Evolutionary conservation across 2,888 invertebrate species (phyloP).

Genomic region (Fragum whitleyi): DNA sequence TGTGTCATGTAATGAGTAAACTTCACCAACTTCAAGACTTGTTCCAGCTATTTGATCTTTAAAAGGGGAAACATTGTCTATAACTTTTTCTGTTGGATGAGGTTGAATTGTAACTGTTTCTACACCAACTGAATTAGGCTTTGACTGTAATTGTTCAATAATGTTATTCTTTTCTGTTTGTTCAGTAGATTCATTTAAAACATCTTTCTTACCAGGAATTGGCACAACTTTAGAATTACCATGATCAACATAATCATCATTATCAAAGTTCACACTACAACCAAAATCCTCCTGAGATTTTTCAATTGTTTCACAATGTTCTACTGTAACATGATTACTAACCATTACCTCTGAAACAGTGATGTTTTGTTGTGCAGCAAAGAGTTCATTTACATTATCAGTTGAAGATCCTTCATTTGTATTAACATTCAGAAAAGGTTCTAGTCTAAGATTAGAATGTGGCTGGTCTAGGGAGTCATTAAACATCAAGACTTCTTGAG

Average conservation of each 20-base stretch:
- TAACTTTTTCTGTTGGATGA: background rate
- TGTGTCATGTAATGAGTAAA: background rate
- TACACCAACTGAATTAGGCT: background rate
- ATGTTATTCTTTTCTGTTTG: background rate
- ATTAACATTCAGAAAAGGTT: background rate
- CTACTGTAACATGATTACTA: background rate
- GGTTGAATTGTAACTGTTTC: background rate
- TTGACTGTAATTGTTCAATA: background rate
- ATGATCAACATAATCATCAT: constrained; percentile 38
- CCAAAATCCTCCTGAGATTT: constrained; percentile 38
- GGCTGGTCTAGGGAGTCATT: background rate
- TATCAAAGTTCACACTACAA: constrained; percentile 54
- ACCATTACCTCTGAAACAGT: background rate
- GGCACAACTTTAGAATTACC: too few relatives aligned
- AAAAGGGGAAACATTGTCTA: background rate
- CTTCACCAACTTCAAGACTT: background rate
- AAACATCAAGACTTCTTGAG: background rate
- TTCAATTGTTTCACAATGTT: constrained; percentile 2
- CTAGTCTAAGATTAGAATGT: background rate
- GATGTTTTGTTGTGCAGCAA: background rate
- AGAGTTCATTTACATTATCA: background rate
- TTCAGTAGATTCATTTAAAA: background rate
- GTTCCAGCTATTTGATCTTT: too few relatives aligned
- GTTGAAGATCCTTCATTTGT: background rate
- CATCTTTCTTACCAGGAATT: background rate